Evolutionary conservation across 1,140 invertebrate genomes (phyloP), one percentile per base, ranked within the genome.

Genomic region (Sycophaga agraensis): DNA sequence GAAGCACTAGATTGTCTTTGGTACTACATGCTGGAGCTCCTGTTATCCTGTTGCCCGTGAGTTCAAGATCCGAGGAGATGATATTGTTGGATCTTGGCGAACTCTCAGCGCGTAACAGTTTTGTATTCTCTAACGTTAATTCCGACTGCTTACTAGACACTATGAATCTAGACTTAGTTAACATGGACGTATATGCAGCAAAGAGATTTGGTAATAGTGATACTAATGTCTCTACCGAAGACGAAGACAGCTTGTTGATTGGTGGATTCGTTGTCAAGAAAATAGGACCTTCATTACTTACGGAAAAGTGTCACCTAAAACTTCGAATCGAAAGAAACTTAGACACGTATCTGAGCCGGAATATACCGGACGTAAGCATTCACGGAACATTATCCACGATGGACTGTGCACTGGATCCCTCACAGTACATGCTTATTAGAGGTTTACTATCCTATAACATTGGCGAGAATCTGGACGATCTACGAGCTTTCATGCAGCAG

Each of bases 361-460:
- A 79, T 53, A 84, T 94, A 57, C 89, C 96, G 0, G 95, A 98
- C 77, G 85, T 94, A 70, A 90, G 89, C 63, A 84, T 98, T 14
- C 87, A 91, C 56, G 95, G 94, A 16, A 88, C 86, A 17, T 81
- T 98, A 40, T 93, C 93, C 0, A 94, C 92, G 24, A 86, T 97
- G 64, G 88, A 92, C 71, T 88, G 88, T 58, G 85, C 88, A n/a
- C 72, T 98, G 19, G 90, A 96, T 80, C 83, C 90, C 17, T 82
- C 86, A 14, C 94, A 97, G 73, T 98, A 97, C 75, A 88, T 90
- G 76, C 76, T 98, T 9, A 87, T 98, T 17, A 85, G 92, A 48
- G 95, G 94, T 21, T 82, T 99, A 19, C 80, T 99, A 1, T 86
- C 88, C 0, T 91, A 94, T 73, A 99, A 99, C 82, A 87, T 99